Evolutionary conservation across 1,140 invertebrate species (phyloP), one percentile per base, ranked within the genome.

Genomic region (Galleria mellonella): DNA sequence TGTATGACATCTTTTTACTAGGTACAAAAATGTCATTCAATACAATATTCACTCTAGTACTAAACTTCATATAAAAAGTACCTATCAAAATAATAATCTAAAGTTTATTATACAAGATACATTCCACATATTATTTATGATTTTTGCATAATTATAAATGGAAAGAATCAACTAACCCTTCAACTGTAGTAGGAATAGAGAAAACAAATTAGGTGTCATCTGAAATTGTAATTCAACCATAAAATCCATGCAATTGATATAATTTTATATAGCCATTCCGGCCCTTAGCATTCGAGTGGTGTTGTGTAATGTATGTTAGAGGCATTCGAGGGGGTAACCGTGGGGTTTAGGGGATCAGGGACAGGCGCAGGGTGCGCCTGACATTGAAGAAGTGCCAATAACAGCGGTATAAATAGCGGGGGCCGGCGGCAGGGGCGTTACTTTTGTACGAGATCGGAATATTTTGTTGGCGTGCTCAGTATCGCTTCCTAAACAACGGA

Each of bases 331-430:
- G 48, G 66, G 67, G 65, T 60, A 65, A 57, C 59, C 38, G 51
- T 42, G 62, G 66, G 63, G 60, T 58, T 69, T 59, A 58, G 62
- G 62, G 81, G 64, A 66, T 62, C 51, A 70, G 32, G 78, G 76
- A 75, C 64, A 58, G 53, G 58, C 69, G 62, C 85, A 86, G 83
- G 86, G 86, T 87, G 86, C 83, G 81, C 60, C 77, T 87, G 86
- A 87, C 86, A 86, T 85, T 87, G 86, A 87, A 87, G 84, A 87
- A 87, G 83, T 86, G 83, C 79, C 83, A 86, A 87, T 87, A 87
- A 87, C 77, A 73, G 78, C 72, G 82, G 86, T 84, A 87, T 87
- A 87, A 87, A 84, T 85, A 83, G 79, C 60, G 63, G 71, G 81
- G 77, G 71, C 68, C 67, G 68, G 62, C 61, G 60, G 54, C 58